Evolutionary conservation across 2,888 invertebrate genomes (phyloP).

Genomic region (Parochlus steinenii): DNA sequence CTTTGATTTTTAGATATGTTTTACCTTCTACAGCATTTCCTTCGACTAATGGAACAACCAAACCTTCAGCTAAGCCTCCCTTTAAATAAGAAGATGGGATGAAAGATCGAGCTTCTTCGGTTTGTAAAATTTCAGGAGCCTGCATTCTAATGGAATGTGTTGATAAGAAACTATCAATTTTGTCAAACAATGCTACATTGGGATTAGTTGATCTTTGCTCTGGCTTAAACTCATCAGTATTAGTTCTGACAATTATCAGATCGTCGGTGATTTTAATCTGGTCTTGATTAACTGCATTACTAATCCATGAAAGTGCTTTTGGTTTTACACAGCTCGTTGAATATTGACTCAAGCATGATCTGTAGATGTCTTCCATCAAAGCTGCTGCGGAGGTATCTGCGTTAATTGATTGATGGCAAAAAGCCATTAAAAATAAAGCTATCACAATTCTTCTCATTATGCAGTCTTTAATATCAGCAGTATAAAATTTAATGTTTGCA

Average conservation of each 20-base stretch:
- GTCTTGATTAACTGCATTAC: conserved; percentile 45
- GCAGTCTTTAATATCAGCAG: background rate
- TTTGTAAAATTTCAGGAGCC: conserved; percentile 44
- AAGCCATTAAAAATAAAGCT: conserved; percentile 7
- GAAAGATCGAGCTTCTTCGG: conserved; percentile 25
- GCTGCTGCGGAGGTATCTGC: conserved; percentile 38
- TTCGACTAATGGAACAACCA: conserved; percentile 52
- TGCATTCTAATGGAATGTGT: conserved; percentile 59
- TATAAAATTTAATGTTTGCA: background rate
- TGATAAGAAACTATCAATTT: conserved; percentile 56
- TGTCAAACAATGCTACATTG: conserved; percentile 45
- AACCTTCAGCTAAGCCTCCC: conserved; percentile 41
- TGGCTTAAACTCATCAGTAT: conserved; percentile 19
- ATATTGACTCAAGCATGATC: conserved; percentile 48
- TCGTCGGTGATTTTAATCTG: conserved; percentile 62
- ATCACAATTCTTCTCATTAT: conserved; percentile 9
- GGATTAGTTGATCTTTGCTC: conserved; percentile 31
- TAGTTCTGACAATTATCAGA: conserved; percentile 50
- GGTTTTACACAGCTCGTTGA: conserved; percentile 60
- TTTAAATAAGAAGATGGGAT: conserved; percentile 24
- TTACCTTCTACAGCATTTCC: conserved; percentile 27
- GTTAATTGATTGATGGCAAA: conserved; percentile 9
- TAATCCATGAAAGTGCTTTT: conserved; percentile 59
- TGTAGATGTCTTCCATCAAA: conserved; percentile 46
- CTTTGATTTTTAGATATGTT: background rate